Percentiles rank a stretch among this genome's conserved stretches.
Evolutionary conservation across 1,140 invertebrate genomes (phyloP).

Genomic region (Brachionus koreanus): DNA sequence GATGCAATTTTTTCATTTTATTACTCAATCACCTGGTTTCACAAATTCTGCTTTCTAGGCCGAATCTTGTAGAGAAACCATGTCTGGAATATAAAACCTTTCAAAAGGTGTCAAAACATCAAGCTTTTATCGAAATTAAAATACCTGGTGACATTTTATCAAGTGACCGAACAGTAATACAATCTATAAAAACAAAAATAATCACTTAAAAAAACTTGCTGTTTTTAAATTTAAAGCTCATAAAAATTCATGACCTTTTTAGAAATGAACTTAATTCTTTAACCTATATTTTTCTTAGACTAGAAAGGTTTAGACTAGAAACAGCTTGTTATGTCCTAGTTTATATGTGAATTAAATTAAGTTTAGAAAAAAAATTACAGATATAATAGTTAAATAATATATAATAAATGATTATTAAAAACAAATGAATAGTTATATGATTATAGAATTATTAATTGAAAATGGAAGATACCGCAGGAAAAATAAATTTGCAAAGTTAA

Average conservation of each 20-base stretch:
- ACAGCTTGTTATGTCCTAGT: neutral
- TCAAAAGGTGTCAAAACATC: neutral
- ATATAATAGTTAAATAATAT: neutral
- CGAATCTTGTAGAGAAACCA: neutral
- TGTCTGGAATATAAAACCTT: neutral
- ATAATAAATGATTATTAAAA: neutral
- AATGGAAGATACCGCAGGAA: too few relatives aligned
- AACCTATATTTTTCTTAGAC: neutral
- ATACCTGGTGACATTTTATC: neutral
- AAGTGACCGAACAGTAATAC: neutral
- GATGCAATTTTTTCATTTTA: neutral
- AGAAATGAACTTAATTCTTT: neutral
- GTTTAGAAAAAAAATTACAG: neutral
- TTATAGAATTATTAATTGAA: too few relatives aligned
- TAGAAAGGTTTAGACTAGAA: neutral
- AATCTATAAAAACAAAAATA: neutral
- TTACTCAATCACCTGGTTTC: neutral
- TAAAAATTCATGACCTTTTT: neutral
- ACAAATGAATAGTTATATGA: neutral
- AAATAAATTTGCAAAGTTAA: neutral
- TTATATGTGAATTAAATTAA: neutral
- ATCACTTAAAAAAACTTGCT: neutral
- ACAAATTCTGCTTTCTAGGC: neutral
- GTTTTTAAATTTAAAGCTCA: neutral
- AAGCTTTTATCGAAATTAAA: neutral